These are phyloP conservation scores for Eremophila alpestris DNA, from an alignment of 2,797 vertebrate species.

Conservation along the genomic window DNA sequence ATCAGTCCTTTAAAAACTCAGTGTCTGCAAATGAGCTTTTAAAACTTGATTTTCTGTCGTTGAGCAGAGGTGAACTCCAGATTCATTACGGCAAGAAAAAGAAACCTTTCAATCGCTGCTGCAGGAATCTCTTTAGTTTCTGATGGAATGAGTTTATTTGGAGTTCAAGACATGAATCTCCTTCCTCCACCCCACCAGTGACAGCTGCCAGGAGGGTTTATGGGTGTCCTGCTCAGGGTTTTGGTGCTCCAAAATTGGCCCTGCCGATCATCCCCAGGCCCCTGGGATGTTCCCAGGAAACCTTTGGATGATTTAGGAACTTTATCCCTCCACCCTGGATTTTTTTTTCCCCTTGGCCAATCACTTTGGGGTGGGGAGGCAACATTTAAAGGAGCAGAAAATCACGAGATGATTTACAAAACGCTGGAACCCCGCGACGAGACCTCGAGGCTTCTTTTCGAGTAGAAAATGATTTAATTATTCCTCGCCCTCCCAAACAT, in stretches of 20 bases:
- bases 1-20: neutral
- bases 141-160: neutral
- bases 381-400: constrained; percentile 72
- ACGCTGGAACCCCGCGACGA: neutral
- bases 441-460: constrained; percentile 21
- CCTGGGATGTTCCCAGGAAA: neutral
- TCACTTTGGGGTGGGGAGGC: constrained; percentile 56
- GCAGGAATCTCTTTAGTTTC: neutral
- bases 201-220: too few relatives aligned
- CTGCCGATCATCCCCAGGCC: neutral
- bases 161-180: neutral
- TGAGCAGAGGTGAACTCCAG: neutral
- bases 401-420: constrained; percentile 70
- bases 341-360: constrained; percentile 39
- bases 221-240: neutral
- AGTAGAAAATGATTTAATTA: constrained; percentile 62
- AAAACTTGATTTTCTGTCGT: neutral
- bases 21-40: neutral
- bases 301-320: constrained; percentile 58
- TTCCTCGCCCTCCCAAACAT: constrained; percentile 32
- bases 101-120: neutral
- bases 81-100: neutral
- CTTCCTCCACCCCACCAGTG: neutral
- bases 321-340: neutral
- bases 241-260: neutral